These are phyloP conservation scores for Etheostoma nigrum DNA, from an alignment of 2,797 vertebrate species.

Conservation along the genomic window DNA sequence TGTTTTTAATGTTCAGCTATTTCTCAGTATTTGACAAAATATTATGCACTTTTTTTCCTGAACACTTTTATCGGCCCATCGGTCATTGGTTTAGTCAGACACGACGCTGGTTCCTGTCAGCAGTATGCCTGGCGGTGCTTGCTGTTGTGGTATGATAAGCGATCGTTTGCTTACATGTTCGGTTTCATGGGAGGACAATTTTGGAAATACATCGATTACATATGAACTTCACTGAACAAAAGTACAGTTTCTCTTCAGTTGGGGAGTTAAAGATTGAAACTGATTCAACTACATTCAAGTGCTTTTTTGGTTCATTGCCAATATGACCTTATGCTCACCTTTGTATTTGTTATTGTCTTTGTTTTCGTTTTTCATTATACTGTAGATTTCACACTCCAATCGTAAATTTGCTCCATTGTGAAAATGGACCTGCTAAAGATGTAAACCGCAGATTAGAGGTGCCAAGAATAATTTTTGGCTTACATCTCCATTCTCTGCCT, in stretches of 20 bases:
- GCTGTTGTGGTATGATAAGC: constrained; percentile 37
- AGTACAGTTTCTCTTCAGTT: constrained; percentile 32
- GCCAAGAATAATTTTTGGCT: constrained; percentile 39
- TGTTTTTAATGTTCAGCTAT: constrained; percentile 84
- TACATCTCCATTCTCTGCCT: constrained; percentile 31
- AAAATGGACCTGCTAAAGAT: constrained; percentile 66
- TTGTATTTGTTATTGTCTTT: constrained; percentile 38
- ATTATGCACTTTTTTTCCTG: constrained; percentile 83
- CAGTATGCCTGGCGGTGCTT: constrained; percentile 31
- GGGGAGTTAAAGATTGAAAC: constrained; percentile 40
- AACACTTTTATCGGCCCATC: constrained; percentile 67
- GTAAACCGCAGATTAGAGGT: constrained; percentile 51
- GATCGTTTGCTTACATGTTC: constrained; percentile 27
- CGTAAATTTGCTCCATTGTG: constrained; percentile 53
- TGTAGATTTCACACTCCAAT: constrained; percentile 38
- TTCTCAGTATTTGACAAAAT: constrained; percentile 83
- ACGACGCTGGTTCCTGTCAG: constrained; percentile 31
- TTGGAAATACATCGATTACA: constrained; percentile 36
- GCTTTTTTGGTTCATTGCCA: constrained; percentile 66
- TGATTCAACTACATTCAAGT: constrained; percentile 59
- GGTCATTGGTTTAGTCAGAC: constrained; percentile 45
- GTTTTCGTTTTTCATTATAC: constrained; percentile 34
- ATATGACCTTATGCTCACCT: constrained; percentile 66
- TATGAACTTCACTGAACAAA: constrained; percentile 39
- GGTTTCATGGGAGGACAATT: constrained; percentile 25